Conservation (phyloP, 2,797 vertebrate genomes). For the Melanitta fusca region DNA sequence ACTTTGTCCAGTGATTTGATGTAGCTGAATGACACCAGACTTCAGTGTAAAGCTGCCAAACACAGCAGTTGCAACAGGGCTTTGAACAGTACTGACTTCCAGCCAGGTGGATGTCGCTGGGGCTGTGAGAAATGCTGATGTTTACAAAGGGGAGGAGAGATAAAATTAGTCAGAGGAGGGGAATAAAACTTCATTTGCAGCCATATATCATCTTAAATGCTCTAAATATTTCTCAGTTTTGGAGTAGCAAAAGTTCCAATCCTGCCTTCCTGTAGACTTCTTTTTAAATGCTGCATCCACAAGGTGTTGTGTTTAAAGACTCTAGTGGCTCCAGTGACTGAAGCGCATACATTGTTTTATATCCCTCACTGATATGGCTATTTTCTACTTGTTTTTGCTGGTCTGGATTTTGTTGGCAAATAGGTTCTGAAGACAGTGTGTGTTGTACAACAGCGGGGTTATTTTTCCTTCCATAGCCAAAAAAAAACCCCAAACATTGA, state of each 20-base stretch:
- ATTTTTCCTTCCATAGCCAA: neutral
- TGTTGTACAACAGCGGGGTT: neutral
- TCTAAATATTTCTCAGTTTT: neutral
- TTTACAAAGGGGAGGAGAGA: neutral
- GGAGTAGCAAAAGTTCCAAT: neutral
- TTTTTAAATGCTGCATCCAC: neutral
- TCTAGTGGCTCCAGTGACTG: neutral
- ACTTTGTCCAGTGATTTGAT: neutral
- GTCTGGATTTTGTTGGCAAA: neutral
- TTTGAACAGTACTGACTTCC: neutral
- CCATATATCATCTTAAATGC: neutral
- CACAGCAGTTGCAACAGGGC: neutral
- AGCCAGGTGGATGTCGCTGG: neutral
- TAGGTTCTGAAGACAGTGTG: neutral
- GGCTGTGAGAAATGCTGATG: neutral
- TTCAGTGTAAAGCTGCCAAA: neutral
- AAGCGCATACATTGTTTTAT: neutral
- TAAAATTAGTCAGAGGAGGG: neutral
- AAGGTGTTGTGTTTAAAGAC: neutral
- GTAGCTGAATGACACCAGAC: neutral
- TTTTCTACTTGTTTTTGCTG: neutral
- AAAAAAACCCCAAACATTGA: neutral
- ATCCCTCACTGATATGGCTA: accelerated
- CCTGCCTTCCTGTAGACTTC: neutral
- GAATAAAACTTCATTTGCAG: neutral